Evolutionary conservation across 2,888 invertebrate species (phyloP).

Genomic region (Drosophila anceps): DNA sequence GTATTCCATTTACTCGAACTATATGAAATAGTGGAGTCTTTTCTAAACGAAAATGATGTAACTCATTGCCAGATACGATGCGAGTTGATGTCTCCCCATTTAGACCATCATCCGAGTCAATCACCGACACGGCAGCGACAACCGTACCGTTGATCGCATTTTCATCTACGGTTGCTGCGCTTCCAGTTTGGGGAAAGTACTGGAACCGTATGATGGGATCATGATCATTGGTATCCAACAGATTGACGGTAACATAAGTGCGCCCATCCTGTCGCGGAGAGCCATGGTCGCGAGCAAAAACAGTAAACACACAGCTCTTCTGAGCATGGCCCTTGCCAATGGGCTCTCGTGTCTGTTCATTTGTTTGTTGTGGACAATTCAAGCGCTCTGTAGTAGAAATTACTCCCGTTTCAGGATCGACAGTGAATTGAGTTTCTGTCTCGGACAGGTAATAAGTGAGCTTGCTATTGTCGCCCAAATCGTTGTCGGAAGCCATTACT

Average conservation of each 20-base stretch:
- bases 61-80: conserved; percentile 95
- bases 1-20: conserved; percentile 94
- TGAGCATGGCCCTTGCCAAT: conserved; percentile 86
- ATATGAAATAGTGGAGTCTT: conserved; percentile 94
- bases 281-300: conserved; percentile 97
- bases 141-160: conserved; percentile 95
- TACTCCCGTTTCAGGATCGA: conserved; percentile 96
- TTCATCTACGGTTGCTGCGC: conserved; percentile 96
- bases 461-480: conserved; percentile 96
- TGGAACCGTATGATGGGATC: conserved; percentile 96
- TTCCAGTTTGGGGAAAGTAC: conserved; percentile 93
- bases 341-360: conserved; percentile 86
- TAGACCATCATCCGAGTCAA: conserved; percentile 95
- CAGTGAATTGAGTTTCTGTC: conserved; percentile 94
- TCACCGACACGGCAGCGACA: conserved; percentile 96
- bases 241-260: conserved; percentile 96
- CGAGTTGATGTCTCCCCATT: conserved; percentile 95
- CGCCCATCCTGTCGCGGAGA: conserved; percentile 95
- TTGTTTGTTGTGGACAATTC: conserved; percentile 93
- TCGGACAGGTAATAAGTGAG: conserved; percentile 96
- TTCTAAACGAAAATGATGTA: conserved; percentile 95
- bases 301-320: conserved; percentile 97
- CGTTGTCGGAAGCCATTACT: conserved; percentile 97
- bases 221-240: conserved; percentile 97
- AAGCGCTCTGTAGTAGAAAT: conserved; percentile 93